A percentile compares a stretch with the other conserved stretches of the same genome.
phyloP scores from a whole-genome alignment of 2,797 vertebrate genomes.

The Loriculus beryllinus region DNA sequence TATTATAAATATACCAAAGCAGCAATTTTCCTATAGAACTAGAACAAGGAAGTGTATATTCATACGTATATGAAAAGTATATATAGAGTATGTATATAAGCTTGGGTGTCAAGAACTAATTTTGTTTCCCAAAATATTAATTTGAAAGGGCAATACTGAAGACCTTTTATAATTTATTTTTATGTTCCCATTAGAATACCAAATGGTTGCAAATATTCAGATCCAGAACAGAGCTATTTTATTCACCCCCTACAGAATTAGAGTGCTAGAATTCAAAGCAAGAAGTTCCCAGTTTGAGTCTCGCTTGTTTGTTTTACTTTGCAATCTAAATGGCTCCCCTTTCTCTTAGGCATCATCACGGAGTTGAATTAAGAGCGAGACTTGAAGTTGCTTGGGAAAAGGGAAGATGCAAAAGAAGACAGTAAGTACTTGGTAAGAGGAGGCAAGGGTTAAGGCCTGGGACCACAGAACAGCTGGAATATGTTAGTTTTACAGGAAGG shows the following conservation, averaged over 20 bases:
- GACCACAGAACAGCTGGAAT: constrained; percentile 36
- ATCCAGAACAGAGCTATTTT: not conserved
- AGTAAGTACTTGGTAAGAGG: not conserved
- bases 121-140: not conserved
- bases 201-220: constrained; percentile 1
- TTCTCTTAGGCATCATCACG: not conserved
- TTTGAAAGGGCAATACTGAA: constrained; percentile 14
- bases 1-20: not conserved
- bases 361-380: not conserved
- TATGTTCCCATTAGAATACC: constrained; percentile 20
- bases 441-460: constrained; percentile 38
- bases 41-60: not conserved
- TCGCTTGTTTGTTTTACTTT: not conserved
- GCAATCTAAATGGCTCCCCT: not conserved
- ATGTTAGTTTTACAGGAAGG: constrained; percentile 32
- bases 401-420: not conserved
- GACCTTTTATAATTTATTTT: not conserved
- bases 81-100: not conserved
- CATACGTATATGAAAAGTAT: not conserved
- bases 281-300: not conserved
- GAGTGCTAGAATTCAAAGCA: not conserved
- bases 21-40: not conserved
- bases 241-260: not conserved
- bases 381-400: not conserved
- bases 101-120: constrained; percentile 11